Conservation (phyloP, 2,888 invertebrate genomes). For the Blastobasis adustella region DNA sequence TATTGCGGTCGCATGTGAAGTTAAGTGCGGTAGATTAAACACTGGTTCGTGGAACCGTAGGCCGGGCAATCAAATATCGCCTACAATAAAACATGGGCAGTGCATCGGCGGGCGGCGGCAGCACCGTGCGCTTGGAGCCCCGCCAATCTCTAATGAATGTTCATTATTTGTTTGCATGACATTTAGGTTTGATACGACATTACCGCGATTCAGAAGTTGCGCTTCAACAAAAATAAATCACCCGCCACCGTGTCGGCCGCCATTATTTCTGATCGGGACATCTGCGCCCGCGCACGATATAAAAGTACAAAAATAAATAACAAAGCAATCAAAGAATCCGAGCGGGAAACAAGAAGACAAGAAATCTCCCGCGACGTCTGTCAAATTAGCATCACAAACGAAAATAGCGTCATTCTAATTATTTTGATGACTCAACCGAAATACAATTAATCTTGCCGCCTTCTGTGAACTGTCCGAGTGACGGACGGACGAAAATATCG, state of each 20-base stretch:
- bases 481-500: slow-evolving; percentile 72
- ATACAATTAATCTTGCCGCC: slow-evolving; percentile 74
- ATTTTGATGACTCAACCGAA: slow-evolving; percentile 75
- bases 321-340: slow-evolving; percentile 62
- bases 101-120: slow-evolving; percentile 8
- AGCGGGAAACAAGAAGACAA: slow-evolving; percentile 54
- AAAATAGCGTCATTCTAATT: slow-evolving; percentile 75
- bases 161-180: slow-evolving; percentile 38
- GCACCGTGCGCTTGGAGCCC: slow-evolving; percentile 48
- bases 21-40: slow-evolving; percentile 63
- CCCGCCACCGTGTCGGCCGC: background rate
- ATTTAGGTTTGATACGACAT: slow-evolving; percentile 31
- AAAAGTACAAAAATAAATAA: slow-evolving; percentile 40
- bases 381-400: slow-evolving; percentile 73
- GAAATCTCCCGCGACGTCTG: slow-evolving; percentile 73
- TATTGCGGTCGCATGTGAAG: slow-evolving; percentile 59
- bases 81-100: slow-evolving; percentile 50
- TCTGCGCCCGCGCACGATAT: slow-evolving; percentile 24
- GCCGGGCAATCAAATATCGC: slow-evolving; percentile 65
- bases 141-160: slow-evolving; percentile 57
- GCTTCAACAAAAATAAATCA: slow-evolving; percentile 6
- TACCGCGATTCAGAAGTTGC: slow-evolving; percentile 9
- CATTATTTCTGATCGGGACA: slow-evolving; percentile 17
- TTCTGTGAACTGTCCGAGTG: slow-evolving; percentile 73
- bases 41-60: slow-evolving; percentile 52